Evolutionary conservation across 2,888 invertebrate species (phyloP), one percentile per base, ranked within the genome.

Genomic region (Drosophila barbarae): DNA sequence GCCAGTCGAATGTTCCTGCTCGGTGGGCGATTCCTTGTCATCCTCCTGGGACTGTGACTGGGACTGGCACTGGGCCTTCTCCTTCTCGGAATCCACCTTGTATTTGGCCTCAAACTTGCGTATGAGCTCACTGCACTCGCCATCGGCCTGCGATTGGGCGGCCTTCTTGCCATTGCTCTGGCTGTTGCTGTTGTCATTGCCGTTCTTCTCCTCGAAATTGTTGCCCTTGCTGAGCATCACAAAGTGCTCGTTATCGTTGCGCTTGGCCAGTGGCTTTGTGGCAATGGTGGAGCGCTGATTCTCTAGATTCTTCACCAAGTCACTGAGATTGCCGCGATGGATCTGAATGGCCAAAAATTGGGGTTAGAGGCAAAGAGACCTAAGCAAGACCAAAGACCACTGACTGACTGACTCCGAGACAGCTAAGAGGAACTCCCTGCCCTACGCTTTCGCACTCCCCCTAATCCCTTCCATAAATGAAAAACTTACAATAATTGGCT

Each of bases 101-200:
- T 88, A 88, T 76, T 89, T 89, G 66, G 90, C 91, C 77, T 93
- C 93, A 88, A 93, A 92, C 72, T 92, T 93, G 85, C 92, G 92
- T 44, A 93, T 91, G 13, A 93, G 87, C 78, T 92, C 79, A 42
- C 69, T 69, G 59, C 74, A 76, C 39, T 78, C 76, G 8, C 75
- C 77, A 21, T 71, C 92, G 86, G 91, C 91, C 18, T 93, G 92
- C 61, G 82, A 70, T 30, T 84, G 71, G 8, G 13, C 30, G 34
- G 10, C 39, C 59, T 71, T 41, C 41, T 72, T 23, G 15, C 69
- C 68, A 12, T 65, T 65, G 49, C 50, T 74, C 28, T 54, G 70
- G 34, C 18, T 18, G 18, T 50, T 73, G 23, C 60, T 59, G 36
- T 63, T 60, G 18, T 52, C 67, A 36, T 84, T 85, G 30, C 77